Base-by-base conservation (phyloP, 2,888 invertebrate genomes). In the Pherbina coryleti region DNA sequence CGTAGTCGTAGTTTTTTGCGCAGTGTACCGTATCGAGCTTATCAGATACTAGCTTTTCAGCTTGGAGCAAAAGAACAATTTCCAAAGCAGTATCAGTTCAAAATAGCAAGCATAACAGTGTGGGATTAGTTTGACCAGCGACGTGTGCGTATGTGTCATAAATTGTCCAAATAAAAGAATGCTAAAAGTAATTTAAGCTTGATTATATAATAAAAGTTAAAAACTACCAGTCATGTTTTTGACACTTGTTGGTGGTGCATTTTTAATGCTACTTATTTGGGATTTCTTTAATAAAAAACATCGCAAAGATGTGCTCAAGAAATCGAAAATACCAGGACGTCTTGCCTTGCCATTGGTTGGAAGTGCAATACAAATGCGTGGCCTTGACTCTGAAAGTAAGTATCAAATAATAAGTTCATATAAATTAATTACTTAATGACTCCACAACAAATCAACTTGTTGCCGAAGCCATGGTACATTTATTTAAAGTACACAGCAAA, bases 261-360 rank as follows among this genome's bases (percentile, higher is more conserved):
- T 80, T 53, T 28, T 80, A 11, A 44, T 80, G 49, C 37, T 81
- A 4, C 5, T 81, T 7, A 34, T 79, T 44, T 81, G 81, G 79
- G 81, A 81, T 67, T 81, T 79, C 69, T 66, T 80, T 17, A 70
- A 81, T 71, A 81, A 77, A 66, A 78, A 78, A 34, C 80, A 81
- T 74, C 80, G 80, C 17, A 77, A 80, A 34, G 79, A 78, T n/a
- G 60, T 81, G 2, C 53, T 81, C 31, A 7, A 28, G n/a, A 78
- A 76, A 49, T 78, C 81, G 0, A 77, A 77, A 17, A 81, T 81
- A 11, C 17, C 19, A 14, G 78, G 81, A 11, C 77, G 76, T 17
- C 5, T 60, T 1, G 9, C 64, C 9, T 37, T 78, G 22, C 81
- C 81, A 11, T 25, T 81, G 49, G 25, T 81, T 3, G 81, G 81